Percentiles rank a stretch among this genome's conserved stretches.
Evolutionary conservation across 2,113 vertebrate species (phyloP).

Genomic region (Cyanoliseus patagonus): DNA sequence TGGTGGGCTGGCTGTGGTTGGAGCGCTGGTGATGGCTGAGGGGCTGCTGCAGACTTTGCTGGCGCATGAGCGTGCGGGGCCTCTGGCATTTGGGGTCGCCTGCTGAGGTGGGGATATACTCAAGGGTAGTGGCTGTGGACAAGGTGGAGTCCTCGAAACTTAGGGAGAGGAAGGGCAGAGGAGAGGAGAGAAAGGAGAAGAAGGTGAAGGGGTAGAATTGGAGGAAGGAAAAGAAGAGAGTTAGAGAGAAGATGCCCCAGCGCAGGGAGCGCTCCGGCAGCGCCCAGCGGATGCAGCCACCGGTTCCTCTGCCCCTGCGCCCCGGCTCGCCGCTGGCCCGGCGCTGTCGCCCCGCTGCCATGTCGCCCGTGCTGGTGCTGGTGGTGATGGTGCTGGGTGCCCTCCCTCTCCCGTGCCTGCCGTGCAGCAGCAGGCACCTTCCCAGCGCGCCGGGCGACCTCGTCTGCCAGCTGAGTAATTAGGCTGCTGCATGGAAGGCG

Average conservation of each 20-base stretch:
- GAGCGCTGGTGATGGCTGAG: slow-evolving; percentile 87
- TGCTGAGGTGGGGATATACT: slow-evolving; percentile 91
- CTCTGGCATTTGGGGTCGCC: slow-evolving; percentile 83
- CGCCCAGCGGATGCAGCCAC: slow-evolving; percentile 15
- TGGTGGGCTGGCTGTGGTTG: slow-evolving; percentile 87
- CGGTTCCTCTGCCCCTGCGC: background rate
- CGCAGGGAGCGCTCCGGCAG: slow-evolving; percentile 64
- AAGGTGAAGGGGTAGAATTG: slow-evolving; percentile 77
- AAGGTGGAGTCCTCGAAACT: slow-evolving; percentile 93
- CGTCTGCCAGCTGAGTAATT: slow-evolving; percentile 35
- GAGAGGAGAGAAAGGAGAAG: slow-evolving; percentile 80
- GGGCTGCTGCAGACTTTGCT: slow-evolving; percentile 96
- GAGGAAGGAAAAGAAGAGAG: slow-evolving; percentile 82
- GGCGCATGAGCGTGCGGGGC: slow-evolving; percentile 91
- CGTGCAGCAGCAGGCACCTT: background rate
- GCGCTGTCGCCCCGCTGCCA: background rate
- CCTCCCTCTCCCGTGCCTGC: slow-evolving; percentile 8
- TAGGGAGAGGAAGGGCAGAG: slow-evolving; percentile 74
- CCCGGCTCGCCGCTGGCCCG: background rate
- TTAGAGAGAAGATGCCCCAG: slow-evolving; percentile 85
- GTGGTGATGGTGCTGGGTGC: background rate
- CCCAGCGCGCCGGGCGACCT: background rate
- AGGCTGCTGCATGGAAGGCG: slow-evolving; percentile 58
- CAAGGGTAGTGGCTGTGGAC: slow-evolving; percentile 91
- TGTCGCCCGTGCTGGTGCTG: background rate